Evolutionary conservation across 2,797 vertebrate species (phyloP).

Genomic region (Chanos chanos): DNA sequence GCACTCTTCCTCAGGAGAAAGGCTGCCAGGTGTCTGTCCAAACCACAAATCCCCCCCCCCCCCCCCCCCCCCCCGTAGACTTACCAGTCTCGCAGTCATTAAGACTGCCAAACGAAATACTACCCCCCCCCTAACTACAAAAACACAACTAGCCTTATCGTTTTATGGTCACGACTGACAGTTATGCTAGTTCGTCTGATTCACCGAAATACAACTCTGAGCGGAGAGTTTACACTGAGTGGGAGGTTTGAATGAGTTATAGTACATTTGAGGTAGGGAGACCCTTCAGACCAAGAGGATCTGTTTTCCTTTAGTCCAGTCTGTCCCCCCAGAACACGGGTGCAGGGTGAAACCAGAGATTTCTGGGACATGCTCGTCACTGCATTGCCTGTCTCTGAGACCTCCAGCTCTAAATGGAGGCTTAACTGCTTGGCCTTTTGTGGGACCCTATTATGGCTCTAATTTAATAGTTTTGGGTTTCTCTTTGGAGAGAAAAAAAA

Average conservation of each 20-base stretch:
- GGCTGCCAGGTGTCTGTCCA: background rate
- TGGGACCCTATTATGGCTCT: constrained; percentile 2
- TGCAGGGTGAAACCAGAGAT: background rate
- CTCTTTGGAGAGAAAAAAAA: background rate
- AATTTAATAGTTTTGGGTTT: constrained; percentile 1
- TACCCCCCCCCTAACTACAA: too few relatives aligned
- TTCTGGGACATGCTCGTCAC: background rate
- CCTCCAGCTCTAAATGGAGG: background rate
- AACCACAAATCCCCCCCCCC: too few relatives aligned
- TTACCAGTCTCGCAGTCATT: too few relatives aligned
- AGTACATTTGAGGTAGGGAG: too few relatives aligned
- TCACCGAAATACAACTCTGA: too few relatives aligned
- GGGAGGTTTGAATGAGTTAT: background rate
- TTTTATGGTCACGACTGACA: too few relatives aligned
- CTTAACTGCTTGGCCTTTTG: constrained; percentile 5
- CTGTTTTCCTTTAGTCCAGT: background rate
- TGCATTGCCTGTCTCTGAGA: constrained; percentile 1
- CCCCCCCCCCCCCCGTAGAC: too few relatives aligned
- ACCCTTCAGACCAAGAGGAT: too few relatives aligned
- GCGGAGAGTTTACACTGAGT: background rate
- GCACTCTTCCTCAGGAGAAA: constrained; percentile 1
- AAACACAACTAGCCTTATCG: too few relatives aligned
- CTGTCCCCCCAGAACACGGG: background rate
- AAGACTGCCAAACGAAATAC: too few relatives aligned
- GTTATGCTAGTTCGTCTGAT: too few relatives aligned